Conservation (phyloP, 1,140 invertebrate species). For the Drosophila grimshawi region DNA sequence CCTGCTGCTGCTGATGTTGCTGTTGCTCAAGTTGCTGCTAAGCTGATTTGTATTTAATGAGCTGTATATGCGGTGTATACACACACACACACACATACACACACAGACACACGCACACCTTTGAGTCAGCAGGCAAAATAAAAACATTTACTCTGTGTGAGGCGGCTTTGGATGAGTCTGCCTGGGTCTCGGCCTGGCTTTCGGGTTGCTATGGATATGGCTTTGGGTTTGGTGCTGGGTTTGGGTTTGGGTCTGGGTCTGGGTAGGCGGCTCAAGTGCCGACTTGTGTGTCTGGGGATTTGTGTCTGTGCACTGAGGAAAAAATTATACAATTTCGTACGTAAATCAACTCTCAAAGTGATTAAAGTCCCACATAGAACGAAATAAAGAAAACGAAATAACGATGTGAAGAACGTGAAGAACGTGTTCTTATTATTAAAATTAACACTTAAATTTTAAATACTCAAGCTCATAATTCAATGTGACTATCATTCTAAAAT, state of each 20-base stretch:
- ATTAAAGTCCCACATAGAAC: neutral
- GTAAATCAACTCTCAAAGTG: neutral
- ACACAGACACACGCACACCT: constrained; percentile 31
- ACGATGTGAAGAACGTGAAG: no score
- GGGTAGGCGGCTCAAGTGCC: constrained; percentile 12
- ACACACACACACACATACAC: constrained; percentile 18
- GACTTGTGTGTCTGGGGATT: constrained; percentile 2
- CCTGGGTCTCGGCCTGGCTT: neutral
- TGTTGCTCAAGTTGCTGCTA: constrained; percentile 50
- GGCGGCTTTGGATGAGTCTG: constrained; percentile 2
- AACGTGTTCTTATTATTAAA: no score
- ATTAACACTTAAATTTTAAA: no score
- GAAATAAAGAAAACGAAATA: no score
- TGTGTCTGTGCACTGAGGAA: neutral
- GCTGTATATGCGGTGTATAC: constrained; percentile 53
- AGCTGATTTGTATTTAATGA: constrained; percentile 83
- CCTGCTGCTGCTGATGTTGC: constrained; percentile 39
- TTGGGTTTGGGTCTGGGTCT: neutral
- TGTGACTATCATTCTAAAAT: no score
- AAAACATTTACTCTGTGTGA: constrained; percentile 69
- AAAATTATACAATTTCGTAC: neutral
- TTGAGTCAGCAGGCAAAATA: constrained; percentile 52
- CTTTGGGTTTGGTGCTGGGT: neutral
- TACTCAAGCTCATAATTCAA: no score
- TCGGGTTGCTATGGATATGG: neutral